Conservation (phyloP, 2,797 vertebrate species). For the Malacoraja senta region DNA sequence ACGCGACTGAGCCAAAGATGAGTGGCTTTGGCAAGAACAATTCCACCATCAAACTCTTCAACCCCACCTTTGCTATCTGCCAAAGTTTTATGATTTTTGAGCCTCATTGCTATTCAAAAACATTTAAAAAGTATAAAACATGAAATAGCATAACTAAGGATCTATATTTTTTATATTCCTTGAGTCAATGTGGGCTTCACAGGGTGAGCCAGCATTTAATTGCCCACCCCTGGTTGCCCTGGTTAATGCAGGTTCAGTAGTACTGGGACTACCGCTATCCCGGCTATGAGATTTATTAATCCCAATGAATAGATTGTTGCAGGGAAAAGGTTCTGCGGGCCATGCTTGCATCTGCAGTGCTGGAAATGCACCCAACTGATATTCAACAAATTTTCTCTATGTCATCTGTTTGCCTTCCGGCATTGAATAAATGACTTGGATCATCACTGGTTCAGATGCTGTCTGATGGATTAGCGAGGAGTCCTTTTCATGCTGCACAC, state of each 20-base stretch:
- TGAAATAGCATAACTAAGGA: too few relatives aligned
- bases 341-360: neutral
- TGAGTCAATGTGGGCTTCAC: too few relatives aligned
- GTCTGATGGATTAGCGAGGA: conserved; percentile 21
- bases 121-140: too few relatives aligned
- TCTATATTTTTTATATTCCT: too few relatives aligned
- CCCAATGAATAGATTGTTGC: neutral
- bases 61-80: too few relatives aligned
- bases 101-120: too few relatives aligned
- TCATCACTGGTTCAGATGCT: conserved; percentile 29
- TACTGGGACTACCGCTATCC: neutral
- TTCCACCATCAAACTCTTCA: too few relatives aligned
- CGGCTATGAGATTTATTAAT: neutral
- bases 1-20: too few relatives aligned
- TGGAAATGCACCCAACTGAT: conserved; percentile 17
- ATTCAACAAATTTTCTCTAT: conserved; percentile 17
- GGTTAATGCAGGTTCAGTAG: neutral
- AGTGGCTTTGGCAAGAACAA: too few relatives aligned
- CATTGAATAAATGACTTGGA: conserved; percentile 24
- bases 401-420: conserved; percentile 26
- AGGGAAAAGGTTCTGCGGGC: neutral
- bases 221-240: neutral
- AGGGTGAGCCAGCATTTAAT: neutral
- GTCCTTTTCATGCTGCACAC: conserved; percentile 10
- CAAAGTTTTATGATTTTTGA: too few relatives aligned